Conservation (phyloP, 1,140 invertebrate species). For the Anastatus disparis region DNA sequence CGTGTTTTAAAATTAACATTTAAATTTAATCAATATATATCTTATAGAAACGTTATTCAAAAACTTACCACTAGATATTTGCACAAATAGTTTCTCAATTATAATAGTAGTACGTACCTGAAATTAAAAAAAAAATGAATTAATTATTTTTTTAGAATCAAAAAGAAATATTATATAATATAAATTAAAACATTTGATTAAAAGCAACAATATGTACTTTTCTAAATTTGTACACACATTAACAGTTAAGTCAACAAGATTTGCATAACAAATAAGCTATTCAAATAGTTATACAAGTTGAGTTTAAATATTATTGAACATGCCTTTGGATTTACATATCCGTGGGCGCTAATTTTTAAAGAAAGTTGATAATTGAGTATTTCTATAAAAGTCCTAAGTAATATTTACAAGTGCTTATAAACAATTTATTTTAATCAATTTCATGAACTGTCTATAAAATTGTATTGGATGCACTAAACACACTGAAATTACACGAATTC, state of each 20-base stretch:
- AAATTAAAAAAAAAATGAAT: conserved; percentile 6
- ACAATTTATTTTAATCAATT: not conserved
- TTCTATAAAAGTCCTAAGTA: not conserved
- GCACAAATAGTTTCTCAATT: conserved; percentile 12
- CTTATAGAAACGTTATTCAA: no score
- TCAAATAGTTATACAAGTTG: no score
- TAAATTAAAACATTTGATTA: not conserved
- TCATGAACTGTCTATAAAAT: no score
- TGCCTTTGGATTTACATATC: not conserved
- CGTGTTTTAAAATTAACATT: no score
- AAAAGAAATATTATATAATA: not conserved
- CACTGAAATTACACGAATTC: no score
- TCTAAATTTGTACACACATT: no score
- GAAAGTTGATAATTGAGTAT: not conserved
- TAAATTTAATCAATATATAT: no score
- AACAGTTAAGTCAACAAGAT: not conserved
- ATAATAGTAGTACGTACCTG: conserved; percentile 10
- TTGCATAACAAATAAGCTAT: not conserved
- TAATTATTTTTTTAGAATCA: not conserved
- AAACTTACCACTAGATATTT: not conserved
- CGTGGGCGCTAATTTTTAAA: not conserved
- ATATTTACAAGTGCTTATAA: not conserved
- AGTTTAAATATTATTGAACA: not conserved
- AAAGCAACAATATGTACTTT: no score
- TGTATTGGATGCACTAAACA: no score